Percentiles rank a stretch among this genome's conserved stretches.
These are phyloP conservation scores for Chiloscyllium plagiosum DNA, from an alignment of 2,113 vertebrate species.

Conservation along the genomic window DNA sequence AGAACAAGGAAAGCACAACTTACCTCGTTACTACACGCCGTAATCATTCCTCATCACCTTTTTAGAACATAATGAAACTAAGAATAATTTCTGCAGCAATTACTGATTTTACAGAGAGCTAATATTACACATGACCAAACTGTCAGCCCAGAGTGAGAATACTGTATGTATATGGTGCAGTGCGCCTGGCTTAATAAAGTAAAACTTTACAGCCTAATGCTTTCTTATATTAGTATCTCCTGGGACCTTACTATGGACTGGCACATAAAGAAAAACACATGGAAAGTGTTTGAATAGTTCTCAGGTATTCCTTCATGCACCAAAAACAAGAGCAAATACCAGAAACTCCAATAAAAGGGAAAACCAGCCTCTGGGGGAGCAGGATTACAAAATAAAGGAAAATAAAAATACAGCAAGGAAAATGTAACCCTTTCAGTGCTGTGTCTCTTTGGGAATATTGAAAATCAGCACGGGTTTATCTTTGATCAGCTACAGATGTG, in stretches of 20 bases:
- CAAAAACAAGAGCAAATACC: not conserved
- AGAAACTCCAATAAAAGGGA: slow-evolving; percentile 11
- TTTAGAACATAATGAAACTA: not conserved
- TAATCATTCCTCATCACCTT: not conserved
- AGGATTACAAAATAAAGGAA: not conserved
- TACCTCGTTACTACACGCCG: not conserved
- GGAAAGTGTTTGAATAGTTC: slow-evolving; percentile 24
- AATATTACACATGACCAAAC: not conserved
- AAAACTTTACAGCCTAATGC: slow-evolving; percentile 31
- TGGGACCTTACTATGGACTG: slow-evolving; percentile 20
- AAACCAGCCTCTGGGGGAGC: slow-evolving; percentile 9
- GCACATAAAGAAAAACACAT: slow-evolving; percentile 36
- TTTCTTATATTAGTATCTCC: slow-evolving; percentile 32
- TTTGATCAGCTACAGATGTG: not conserved
- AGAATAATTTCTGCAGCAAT: not conserved
- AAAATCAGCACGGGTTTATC: slow-evolving; percentile 1
- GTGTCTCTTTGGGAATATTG: not conserved
- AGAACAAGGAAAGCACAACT: not conserved
- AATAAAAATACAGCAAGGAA: not conserved
- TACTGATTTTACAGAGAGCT: not conserved
- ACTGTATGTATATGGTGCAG: not conserved
- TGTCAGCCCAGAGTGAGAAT: slow-evolving; percentile 4
- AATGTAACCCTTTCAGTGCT: slow-evolving; percentile 22
- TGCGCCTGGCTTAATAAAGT: slow-evolving; percentile 33
- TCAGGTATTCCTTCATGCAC: slow-evolving; percentile 22